Base-by-base conservation (phyloP, 92 coral and sea anemone species). In the Phenganax marumi region DNA sequence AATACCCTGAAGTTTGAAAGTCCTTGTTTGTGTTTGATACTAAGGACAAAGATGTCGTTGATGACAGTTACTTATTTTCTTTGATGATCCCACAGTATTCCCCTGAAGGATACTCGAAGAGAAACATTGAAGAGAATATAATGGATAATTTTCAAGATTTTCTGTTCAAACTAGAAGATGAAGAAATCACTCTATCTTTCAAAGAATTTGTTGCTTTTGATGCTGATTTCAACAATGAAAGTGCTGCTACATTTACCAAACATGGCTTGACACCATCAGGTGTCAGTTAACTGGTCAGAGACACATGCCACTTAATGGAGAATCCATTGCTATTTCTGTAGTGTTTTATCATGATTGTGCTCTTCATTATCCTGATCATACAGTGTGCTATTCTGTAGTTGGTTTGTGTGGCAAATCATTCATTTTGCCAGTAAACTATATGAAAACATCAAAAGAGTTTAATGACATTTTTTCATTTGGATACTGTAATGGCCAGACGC, bases 121-220 rank as follows among this genome's bases (percentile, higher is more conserved):
- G 82, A 50, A 62, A 65, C 10, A 62, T 85, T 18, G 53, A 26
- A 47, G 48, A 23, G 22, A 22, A 0, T 18, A 73, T 71, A 57
- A 84, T 85, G 84, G 84, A 85, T 50, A 56, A 46, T 24, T 62
- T 84, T 33, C 82, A 74, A 62, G 87, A 84, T n/a, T 75, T 84
- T 54, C 39, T 84, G 62, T 84, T 84, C 21, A 84, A 63, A 14
- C 73, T 85, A 70, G 84, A 85, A 68, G 84, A 85, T 77, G 62
- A 73, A 17, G 79, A 85, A 47, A 49, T 55, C 50, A 68, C 73
- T 21, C 16, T 66, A 19, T 61, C 51, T 52, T 64, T 39, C 52
- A 57, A 39, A 52, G 84, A 68, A 58, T 68, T 66, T 77, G 52
- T 48, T 74, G 33, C 26, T 18, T 10, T 19, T 23, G 43, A 19